Evolutionary conservation across 2,797 vertebrate species (phyloP).

Genomic region (Fundulus diaphanus): DNA sequence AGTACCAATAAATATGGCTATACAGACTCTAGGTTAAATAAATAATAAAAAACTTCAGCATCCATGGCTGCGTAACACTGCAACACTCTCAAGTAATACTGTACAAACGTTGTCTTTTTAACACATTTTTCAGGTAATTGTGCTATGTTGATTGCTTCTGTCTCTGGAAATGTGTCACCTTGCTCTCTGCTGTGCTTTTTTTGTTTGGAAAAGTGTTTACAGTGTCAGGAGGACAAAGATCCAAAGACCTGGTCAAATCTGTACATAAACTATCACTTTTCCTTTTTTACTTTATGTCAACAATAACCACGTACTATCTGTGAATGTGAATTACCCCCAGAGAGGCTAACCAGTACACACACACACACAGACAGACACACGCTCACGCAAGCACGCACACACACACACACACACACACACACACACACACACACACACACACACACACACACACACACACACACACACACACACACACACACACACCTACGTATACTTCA

Average conservation of each 20-base stretch:
- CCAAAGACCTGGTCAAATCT: slow-evolving; percentile 14
- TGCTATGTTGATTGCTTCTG: slow-evolving; percentile 26
- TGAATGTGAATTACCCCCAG: slow-evolving; percentile 1
- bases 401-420: slow-evolving; percentile 20
- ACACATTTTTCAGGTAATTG: slow-evolving; percentile 46
- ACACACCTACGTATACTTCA: slow-evolving; percentile 18
- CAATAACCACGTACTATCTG: slow-evolving; percentile 8
- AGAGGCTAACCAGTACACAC: slow-evolving; percentile 18
- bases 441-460: slow-evolving; percentile 31
- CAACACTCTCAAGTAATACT: slow-evolving; percentile 53
- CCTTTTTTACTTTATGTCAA: not conserved
- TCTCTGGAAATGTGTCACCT: slow-evolving; percentile 32
- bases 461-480: slow-evolving; percentile 21
- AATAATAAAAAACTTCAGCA: slow-evolving; percentile 60
- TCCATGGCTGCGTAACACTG: slow-evolving; percentile 53
- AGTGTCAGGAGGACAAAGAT: slow-evolving; percentile 55
- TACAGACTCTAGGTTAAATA: slow-evolving; percentile 66
- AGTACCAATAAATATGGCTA: slow-evolving; percentile 78
- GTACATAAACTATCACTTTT: slow-evolving; percentile 4
- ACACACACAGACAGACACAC: no score
- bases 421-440: slow-evolving; percentile 30
- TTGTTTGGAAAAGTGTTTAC: slow-evolving; percentile 53
- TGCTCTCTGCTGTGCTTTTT: slow-evolving; percentile 61
- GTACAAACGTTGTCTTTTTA: slow-evolving; percentile 44
- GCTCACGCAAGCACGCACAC: no score